Percentiles rank a stretch among this genome's conserved stretches.
Evolutionary conservation across 2,797 vertebrate species (phyloP).

Genomic region (Artibeus jamaicensis): DNA sequence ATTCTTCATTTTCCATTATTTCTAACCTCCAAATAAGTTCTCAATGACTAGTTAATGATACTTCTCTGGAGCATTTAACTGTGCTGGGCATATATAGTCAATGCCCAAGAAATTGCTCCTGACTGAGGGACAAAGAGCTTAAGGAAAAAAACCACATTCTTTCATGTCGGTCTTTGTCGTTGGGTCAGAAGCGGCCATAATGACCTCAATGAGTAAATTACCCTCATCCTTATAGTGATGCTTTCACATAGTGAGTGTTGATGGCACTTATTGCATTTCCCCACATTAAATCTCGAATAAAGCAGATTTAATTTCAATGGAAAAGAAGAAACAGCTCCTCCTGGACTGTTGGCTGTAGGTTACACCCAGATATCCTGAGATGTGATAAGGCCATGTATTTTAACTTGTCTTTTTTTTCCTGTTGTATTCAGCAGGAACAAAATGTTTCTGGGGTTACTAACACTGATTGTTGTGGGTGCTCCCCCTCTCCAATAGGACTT

Average conservation of each 20-base stretch:
- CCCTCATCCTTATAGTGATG: background rate
- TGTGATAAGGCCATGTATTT: background rate
- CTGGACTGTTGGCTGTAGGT: background rate
- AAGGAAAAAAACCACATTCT: background rate
- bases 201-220: background rate
- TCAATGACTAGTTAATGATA: background rate
- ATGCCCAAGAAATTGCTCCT: background rate
- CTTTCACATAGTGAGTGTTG: background rate
- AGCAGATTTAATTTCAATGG: background rate
- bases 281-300: constrained; percentile 18
- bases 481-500: background rate
- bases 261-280: background rate
- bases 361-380: background rate
- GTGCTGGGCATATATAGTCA: background rate
- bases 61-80: background rate
- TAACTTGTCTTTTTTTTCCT: background rate
- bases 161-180: background rate
- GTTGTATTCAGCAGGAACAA: background rate
- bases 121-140: background rate
- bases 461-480: background rate
- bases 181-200: background rate
- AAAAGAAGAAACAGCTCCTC: constrained; percentile 26
- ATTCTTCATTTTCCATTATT: background rate
- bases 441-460: constrained; percentile 33
- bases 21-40: background rate